These are phyloP conservation scores for Drosophila teissieri DNA, from an alignment of 1,140 invertebrate genomes.

Conservation along the genomic window DNA sequence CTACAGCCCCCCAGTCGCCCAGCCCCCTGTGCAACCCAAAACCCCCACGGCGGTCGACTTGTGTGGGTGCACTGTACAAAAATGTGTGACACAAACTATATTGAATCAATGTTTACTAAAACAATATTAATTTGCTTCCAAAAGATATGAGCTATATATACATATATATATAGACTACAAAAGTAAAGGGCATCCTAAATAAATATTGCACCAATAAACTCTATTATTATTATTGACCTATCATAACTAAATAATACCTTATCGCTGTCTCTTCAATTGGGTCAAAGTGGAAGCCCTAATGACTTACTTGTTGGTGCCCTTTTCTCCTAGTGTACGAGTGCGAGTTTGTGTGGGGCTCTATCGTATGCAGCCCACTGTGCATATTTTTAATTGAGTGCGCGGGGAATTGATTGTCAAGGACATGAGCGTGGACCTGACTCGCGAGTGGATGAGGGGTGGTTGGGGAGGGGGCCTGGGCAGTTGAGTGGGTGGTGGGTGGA, in stretches of 20 bases:
- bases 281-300: too few relatives aligned
- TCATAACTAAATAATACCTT: too few relatives aligned
- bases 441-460: conserved; percentile 33
- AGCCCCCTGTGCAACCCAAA: conserved; percentile 20
- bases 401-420: conserved; percentile 82
- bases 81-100: not conserved
- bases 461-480: conserved; percentile 4
- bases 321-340: conserved; percentile 14
- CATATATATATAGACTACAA: too few relatives aligned
- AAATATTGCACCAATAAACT: too few relatives aligned
- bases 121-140: too few relatives aligned
- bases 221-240: too few relatives aligned
- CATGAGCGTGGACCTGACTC: conserved; percentile 71
- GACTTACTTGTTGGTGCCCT: fast-evolving
- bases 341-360: conserved; percentile 19
- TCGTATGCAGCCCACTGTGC: conserved; percentile 71
- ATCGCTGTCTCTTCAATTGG: too few relatives aligned
- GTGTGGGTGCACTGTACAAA: conserved; percentile 28
- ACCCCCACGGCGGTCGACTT: conserved; percentile 66
- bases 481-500: conserved; percentile 1
- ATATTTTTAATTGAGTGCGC: conserved; percentile 83
- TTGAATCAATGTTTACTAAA: not conserved
- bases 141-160: too few relatives aligned
- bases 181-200: too few relatives aligned
- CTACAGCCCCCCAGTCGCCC: not conserved